Conservation (phyloP, 2,113 vertebrate genomes). For the Sinosuthora webbiana region DNA sequence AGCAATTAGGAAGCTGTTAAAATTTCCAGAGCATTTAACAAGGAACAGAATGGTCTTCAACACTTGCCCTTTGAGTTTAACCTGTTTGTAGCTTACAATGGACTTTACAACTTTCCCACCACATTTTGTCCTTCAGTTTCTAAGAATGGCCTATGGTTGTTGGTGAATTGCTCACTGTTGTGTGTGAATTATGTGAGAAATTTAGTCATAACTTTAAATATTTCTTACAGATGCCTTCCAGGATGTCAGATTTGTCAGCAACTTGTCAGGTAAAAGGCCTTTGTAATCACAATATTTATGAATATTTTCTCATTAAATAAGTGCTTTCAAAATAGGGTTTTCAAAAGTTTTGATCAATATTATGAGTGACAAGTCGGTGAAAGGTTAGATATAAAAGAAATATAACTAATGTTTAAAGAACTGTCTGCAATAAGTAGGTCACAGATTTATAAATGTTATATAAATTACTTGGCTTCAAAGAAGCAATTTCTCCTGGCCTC, state of each 20-base stretch:
- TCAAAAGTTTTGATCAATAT: background rate
- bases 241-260: conserved; percentile 99
- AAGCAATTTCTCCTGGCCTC: background rate
- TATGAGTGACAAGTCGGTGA: background rate
- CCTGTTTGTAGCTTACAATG: background rate
- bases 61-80: conserved; percentile 32
- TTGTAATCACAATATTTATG: background rate
- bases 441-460: background rate
- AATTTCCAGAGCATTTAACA: conserved; percentile 49
- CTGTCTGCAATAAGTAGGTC: background rate
- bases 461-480: background rate
- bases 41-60: conserved; percentile 9
- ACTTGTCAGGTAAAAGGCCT: conserved; percentile 87
- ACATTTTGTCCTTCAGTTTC: background rate
- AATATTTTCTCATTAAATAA: background rate
- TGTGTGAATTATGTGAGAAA: background rate
- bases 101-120: background rate
- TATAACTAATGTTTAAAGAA: background rate
- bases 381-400: background rate
- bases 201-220: conserved; percentile 9
- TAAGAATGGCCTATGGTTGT: background rate
- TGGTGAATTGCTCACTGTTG: background rate
- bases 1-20: conserved; percentile 58
- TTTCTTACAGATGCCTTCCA: conserved; percentile 92
- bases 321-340: background rate